phyloP scores from a whole-genome alignment of 1,140 invertebrate species.

The Scylla paramamosain region DNA sequence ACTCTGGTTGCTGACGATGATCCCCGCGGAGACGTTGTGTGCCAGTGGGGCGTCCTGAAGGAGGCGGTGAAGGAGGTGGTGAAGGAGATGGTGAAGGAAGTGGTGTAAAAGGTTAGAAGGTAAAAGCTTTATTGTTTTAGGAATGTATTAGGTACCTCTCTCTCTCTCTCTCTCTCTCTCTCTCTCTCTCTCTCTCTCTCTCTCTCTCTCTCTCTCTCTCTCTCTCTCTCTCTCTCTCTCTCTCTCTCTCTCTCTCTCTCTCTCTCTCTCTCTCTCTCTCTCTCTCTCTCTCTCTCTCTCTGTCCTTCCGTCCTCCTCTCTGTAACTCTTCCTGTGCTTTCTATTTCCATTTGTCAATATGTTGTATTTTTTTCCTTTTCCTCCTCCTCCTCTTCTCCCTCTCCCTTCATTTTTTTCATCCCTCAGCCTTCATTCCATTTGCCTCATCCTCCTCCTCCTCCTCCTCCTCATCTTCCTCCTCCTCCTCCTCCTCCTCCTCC shows the following conservation, averaged over 20 bases:
- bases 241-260: background rate
- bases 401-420: background rate
- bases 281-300: background rate
- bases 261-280: background rate
- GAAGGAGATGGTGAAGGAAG: background rate
- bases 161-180: background rate
- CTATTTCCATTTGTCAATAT: background rate
- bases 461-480: no score
- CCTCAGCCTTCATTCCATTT: no score
- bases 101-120: background rate
- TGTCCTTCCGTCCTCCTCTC: background rate
- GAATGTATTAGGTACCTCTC: no score
- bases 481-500: no score
- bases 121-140: no score
- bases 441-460: no score
- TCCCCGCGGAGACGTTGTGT: slow-evolving; percentile 88
- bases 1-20: slow-evolving; percentile 91
- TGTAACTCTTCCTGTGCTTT: background rate
- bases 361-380: no score
- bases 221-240: background rate
- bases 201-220: background rate
- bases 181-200: background rate
- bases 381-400: background rate
- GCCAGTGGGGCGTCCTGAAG: slow-evolving; percentile 88
- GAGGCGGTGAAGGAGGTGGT: background rate